Evolutionary conservation across 2,888 invertebrate species (phyloP), one percentile per base, ranked within the genome.

Genomic region (Tanypteryx hageni): DNA sequence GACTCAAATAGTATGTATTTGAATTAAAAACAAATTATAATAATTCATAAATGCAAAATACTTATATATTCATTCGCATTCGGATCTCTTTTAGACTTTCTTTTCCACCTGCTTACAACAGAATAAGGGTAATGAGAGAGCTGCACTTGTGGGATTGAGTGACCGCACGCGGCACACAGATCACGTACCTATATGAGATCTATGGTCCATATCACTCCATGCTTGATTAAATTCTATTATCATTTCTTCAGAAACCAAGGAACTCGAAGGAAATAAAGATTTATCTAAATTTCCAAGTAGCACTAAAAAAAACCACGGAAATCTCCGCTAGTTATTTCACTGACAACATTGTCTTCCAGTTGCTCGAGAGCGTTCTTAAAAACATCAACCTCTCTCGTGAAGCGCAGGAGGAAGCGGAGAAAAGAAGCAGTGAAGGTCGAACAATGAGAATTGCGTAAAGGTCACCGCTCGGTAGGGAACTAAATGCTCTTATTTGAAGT

Each of bases 391-490:
- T 27, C 22, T 27, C 76, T 7, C 27, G 9, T n/a, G 89, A 18
- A 83, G 89, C 18, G 61, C 59, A 61, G 27, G 59, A 10, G 18
- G 31, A 31, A 44, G 44, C 31, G 14, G 57, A 57, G n/a, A 83
- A 57, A n/a, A 83, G n/a, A 83, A n/a, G 27, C 86, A 27, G 44
- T 64, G 64, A 89, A 89, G 89, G 89, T 89, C 89, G 64, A 61
- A 89, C 89, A 68, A 89, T 89, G 89, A 89, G 68, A 64, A 89
- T 68, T 89, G 89, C 61, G 89, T 44, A 68, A 89, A 89, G 89
- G 89, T 89, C 89, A 68, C 89, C 44, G 89, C 64, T 61, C 44
- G 64, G 89, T 31, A 89, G 89, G 44, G 64, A 86, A 86, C 44
- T 89, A 89, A 89, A 89, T 89, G 89, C 64, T 64, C 89, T 89